Base-by-base conservation (phyloP, 2,113 vertebrate species). In the Cyanoramphus novaezelandiae region DNA sequence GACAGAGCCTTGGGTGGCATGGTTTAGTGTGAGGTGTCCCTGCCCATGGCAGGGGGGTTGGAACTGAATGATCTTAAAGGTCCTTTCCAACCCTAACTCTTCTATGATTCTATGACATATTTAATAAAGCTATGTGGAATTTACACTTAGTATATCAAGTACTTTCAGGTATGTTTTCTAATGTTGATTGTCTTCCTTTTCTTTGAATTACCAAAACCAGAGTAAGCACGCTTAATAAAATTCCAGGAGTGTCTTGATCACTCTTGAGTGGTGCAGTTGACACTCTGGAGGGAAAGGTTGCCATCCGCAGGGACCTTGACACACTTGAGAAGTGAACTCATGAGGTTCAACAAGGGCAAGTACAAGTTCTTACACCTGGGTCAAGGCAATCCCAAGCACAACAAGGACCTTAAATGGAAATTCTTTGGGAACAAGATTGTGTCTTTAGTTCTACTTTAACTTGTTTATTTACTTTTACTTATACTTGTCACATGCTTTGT, bases 71-170 rank as follows among this genome's bases (percentile, higher is more conserved):
- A 52, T 52, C 50, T 52, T 52, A 52, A 52, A 52, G 27, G 27
- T 28, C 27, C 50, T 52, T 28, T 52, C 50, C 50, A 52, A 52
- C 27, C 15, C 27, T 28, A 52, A 28, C 15, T 28, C 6, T 49
- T 49, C 47, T 49, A 24, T 49, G 47, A 24, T 52, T 52, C 50
- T 52, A 52, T 28, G 50, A 52, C 2, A 2, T 70, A 33, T 94
- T 97, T 97, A 93, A 96, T 96, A 95, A 95, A 95, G 50, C 77
- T 82, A 4, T 28, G 7, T 77, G 81, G 90, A 94, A 95, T 94
- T 96, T 71, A 64, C 63, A 62, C n/a, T 10, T 23, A 55, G 29
- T 82, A 74, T 93, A 88, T 90, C 41, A 88, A 37, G 62, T 39
- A 41, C 50, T 75, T 88, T 77, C n/a, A 83, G 25, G 20, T 60